Conservation (phyloP, 2,113 vertebrate genomes). For the Pica pica region DNA sequence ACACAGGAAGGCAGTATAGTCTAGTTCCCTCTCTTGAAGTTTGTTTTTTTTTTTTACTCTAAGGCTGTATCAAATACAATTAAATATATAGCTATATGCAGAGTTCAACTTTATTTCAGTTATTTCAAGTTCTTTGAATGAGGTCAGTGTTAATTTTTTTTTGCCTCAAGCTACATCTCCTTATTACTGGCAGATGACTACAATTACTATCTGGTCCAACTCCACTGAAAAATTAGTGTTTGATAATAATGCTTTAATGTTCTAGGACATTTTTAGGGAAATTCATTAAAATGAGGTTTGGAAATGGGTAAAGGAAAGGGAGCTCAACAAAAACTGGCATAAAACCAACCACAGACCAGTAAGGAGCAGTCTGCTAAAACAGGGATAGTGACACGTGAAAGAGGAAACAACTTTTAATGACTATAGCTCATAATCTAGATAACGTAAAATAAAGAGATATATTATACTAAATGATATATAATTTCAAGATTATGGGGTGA, state of each 20-base stretch:
- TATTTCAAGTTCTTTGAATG: constrained; percentile 8
- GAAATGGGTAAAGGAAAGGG: neutral
- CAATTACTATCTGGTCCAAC: neutral
- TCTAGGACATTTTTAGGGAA: neutral
- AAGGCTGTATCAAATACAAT: neutral
- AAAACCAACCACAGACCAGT: neutral
- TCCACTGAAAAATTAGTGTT: neutral
- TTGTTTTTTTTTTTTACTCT: neutral
- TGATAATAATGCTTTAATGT: neutral
- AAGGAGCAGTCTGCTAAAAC: neutral
- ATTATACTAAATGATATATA: neutral
- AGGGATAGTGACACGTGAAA: neutral
- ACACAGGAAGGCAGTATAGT: neutral
- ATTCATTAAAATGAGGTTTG: neutral
- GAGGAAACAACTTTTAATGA: neutral
- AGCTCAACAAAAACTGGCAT: neutral
- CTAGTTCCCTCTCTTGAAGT: neutral
- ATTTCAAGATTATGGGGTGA: neutral
- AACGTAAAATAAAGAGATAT: neutral
- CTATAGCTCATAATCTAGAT: neutral
- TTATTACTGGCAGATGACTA: neutral
- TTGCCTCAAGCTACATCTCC: neutral
- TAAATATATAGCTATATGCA: neutral
- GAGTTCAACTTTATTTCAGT: neutral
- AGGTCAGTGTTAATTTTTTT: neutral